A percentile compares a stretch with the other conserved stretches of the same genome.
phyloP scores from a whole-genome alignment of 2,113 vertebrate species.

The Herpailurus yagouaroundi region DNA sequence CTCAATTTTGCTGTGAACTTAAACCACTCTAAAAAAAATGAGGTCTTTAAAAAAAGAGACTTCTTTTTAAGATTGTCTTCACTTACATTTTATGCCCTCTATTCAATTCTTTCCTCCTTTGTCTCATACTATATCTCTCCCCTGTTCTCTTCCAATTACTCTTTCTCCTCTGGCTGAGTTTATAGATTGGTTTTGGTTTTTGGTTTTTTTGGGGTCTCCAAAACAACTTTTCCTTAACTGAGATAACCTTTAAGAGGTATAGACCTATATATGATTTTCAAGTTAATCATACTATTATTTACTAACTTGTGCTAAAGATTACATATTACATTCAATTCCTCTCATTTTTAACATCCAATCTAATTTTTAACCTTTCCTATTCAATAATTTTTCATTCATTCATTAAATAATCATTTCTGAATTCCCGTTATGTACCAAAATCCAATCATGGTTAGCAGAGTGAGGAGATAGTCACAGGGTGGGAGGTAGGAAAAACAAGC shows the following conservation, averaged over 20 bases:
- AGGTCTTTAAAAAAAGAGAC: background rate
- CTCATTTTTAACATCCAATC: background rate
- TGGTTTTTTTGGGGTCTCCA: no score
- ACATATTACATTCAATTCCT: background rate
- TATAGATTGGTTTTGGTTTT: background rate
- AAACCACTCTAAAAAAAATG: background rate
- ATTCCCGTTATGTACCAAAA: background rate
- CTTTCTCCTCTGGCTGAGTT: background rate
- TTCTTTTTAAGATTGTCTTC: background rate
- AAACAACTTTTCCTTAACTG: background rate
- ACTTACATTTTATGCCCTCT: background rate
- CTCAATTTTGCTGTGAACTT: background rate
- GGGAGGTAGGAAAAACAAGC: background rate
- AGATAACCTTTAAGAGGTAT: background rate
- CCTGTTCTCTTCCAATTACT: background rate
- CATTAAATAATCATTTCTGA: background rate
- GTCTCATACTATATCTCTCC: accelerated
- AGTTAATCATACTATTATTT: background rate
- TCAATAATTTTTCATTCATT: background rate
- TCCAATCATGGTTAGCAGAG: background rate
- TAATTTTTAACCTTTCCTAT: background rate
- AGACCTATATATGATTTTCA: background rate
- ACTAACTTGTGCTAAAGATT: background rate
- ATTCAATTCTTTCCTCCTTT: background rate
- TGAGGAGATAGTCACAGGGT: background rate